Evolutionary conservation across 1,140 invertebrate species (phyloP), one percentile per base, ranked within the genome.

Genomic region (Sitobion miscanthi): DNA sequence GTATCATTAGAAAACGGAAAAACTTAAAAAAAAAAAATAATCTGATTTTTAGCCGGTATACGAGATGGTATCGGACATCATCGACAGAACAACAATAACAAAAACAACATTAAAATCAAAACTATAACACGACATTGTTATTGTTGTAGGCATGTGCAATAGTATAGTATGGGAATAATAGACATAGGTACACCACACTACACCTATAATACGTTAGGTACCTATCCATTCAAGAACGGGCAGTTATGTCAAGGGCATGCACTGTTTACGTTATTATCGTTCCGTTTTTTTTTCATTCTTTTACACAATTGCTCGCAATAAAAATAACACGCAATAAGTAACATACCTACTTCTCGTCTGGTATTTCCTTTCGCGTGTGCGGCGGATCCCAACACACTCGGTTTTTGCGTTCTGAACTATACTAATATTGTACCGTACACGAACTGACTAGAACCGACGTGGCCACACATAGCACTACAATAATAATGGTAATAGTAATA

Each of bases 171-270:
- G 62, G 30, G 62, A 69, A 69, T 69, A 69, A 69, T 69, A n/a
- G 62, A 14, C 62, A 69, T 69, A 69, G 62, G 42, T 49, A 57
- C 49, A 54, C n/a, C 35, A 89, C 17, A 25, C 35, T 45, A 57
- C 35, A 25, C 57, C 57, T 38, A 42, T 90, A 90, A 69, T 42
- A 23, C 20, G 52, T 90, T 90, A 90, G 89, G 35, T 30, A 87
- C 47, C 90, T 47, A 91, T 82, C 91, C 91, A 86, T 93, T 86
- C 91, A 93, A 93, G 91, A 93, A 93, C 91, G 47, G 57, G n/a
- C 91, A 85, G 91, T 93, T 93, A 85, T 93, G 91, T 93, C 91
- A 93, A 93, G 91, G 91, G 91, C 91, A 93, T 83, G 91, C 49
- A 86, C 69, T 83, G 82, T 54, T 85, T 83, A 83, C 47, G 62